These are phyloP conservation scores for Mormoops blainvillei DNA, from an alignment of 2,113 vertebrate species.

Conservation along the genomic window DNA sequence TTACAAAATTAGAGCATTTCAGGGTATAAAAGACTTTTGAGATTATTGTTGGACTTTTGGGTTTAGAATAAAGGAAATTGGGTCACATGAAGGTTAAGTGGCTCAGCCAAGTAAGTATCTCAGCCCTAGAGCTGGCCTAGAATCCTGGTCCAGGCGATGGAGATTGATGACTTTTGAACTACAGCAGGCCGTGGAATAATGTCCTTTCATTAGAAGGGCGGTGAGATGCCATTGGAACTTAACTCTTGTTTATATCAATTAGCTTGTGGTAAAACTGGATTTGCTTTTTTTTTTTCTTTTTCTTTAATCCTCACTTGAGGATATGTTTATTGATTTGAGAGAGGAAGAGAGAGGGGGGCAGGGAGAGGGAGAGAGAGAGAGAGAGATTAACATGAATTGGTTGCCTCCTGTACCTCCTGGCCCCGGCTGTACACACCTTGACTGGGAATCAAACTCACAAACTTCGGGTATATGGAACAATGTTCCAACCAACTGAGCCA, in stretches of 20 bases:
- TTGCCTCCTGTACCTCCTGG: no score
- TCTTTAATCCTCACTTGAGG: no score
- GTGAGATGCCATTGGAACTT: neutral
- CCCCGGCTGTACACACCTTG: no score
- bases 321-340: no score
- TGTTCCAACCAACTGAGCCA: no score
- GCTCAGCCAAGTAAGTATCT: neutral
- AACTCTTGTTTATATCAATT: neutral
- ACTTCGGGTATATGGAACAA: no score
- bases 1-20: slow-evolving; percentile 4
- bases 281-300: no score
- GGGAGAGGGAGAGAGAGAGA: no score
- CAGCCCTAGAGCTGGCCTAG: neutral
- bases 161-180: neutral
- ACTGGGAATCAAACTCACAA: no score
- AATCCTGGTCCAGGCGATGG: neutral
- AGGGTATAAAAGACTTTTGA: neutral
- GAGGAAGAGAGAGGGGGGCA: no score
- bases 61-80: slow-evolving; percentile 29
- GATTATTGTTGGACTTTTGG: neutral
- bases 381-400: no score
- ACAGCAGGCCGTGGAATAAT: neutral
- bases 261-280: neutral
- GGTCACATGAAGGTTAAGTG: neutral
- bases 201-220: neutral